Base-by-base conservation (phyloP, 2,113 vertebrate genomes). In the Spilogale gracilis region DNA sequence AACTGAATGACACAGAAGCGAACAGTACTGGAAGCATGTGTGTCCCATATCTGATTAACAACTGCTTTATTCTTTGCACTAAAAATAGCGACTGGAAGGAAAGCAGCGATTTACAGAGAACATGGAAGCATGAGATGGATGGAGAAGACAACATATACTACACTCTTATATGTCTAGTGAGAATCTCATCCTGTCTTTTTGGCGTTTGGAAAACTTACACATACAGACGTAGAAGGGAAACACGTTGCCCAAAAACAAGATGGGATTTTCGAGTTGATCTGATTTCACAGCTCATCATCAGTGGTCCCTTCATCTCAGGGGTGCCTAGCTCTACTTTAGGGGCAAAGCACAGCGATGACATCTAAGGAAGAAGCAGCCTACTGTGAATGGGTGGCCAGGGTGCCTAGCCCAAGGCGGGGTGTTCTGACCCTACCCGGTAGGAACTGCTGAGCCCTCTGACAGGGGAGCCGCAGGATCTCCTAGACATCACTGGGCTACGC, bases 401-500 rank as follows among this genome's bases (percentile, higher is more conserved):
- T 32, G 69, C 5, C 97, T 96, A 97, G 81, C 97, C 78, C 89
- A 96, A 97, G 97, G 90, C 74, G 86, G 97, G 97, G 98, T n/a
- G 80, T 97, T 97, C 94, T 97, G 98, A 98, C 98, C 99, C 98
- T 99, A 99, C 99, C 99, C 99, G 99, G 99, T 99, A 98, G 93
- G 99, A 98, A 97, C 94, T 84, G 98, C 98, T 98, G 98, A 98
- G 99, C 98, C 99, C 99, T 99, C 99, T 99, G 99, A 99, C 92
- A 93, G 99, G 98, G 14, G 99, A 99, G 98, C 98, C 87, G 98
- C 99, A 99, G 98, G 98, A 99, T 98, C 99, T 99, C 99, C 98
- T 99, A 98, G 98, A 98, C 99, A 99, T 98, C 99, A 99, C 99
- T 98, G 99, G 99, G 98, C 99, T 99, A 99, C 99, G 99, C 38